Evolutionary conservation across 2,113 vertebrate genomes (phyloP), one percentile per base, ranked within the genome.

Genomic region (Phaetusa simplex): DNA sequence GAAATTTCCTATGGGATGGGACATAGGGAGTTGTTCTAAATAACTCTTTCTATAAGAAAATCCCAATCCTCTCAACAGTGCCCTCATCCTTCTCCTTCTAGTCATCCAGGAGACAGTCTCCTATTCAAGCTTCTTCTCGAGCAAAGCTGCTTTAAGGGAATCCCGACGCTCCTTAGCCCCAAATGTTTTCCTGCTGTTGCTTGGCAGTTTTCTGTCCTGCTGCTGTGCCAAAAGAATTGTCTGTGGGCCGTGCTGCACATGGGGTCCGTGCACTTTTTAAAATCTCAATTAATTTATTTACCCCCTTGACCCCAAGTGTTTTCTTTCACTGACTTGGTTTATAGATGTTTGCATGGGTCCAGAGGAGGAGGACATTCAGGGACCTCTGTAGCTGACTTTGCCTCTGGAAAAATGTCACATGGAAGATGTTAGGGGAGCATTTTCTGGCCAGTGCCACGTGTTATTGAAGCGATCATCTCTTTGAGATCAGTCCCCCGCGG

Each of bases 211-310:
- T 58, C 24, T 93, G 85, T 70, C 64, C 49, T 1, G 3, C 52
- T 82, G 88, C 49, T n/a, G 12, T 50, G 34, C 67, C 72, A 42
- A 38, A 90, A 38, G 20, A 53, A 40, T 22, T 66, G 38, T 56
- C 47, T 1, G 0, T 45, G 45, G 27, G n/a, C 72, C 0, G 0
- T 43, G 65, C 77, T 82, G 49, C 40, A 76, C 32, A 61, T 56
- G 40, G 20, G 12, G 11, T 47, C 12, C 22, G 24, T 47, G 30
- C 30, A 53, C 34, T 42, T 90, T 53, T 71, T 15, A 11, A 10
- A 80, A 34, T 89, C 47, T 79, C 64, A 49, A 12, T 71, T 71
- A 55, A 61, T 82, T 86, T 45, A 14, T 45, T 74, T 27, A 13
- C 11, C 8, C 1, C 1, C 8, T 81, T 47, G 52, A 14, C 18